Evolutionary conservation across 1,140 invertebrate genomes (phyloP).

Genomic region (Phymorhynchus buccinoides): DNA sequence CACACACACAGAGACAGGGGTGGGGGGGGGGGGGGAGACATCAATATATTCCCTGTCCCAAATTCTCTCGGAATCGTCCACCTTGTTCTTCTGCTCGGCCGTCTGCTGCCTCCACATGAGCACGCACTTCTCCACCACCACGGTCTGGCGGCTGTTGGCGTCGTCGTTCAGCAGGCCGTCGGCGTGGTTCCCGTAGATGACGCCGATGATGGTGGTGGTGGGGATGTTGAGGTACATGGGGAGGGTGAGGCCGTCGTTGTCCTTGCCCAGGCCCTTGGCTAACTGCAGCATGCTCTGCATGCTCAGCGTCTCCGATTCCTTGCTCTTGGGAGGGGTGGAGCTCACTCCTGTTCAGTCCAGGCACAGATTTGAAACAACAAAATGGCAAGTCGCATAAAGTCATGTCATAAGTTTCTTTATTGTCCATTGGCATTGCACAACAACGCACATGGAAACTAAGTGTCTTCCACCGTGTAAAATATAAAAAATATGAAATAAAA

Average conservation of each 20-base stretch:
- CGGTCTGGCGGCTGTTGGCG: slow-evolving; percentile 14
- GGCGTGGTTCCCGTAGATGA: slow-evolving; percentile 25
- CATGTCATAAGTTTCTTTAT: background rate
- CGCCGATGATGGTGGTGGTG: slow-evolving; percentile 45
- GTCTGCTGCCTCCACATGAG: slow-evolving; percentile 47
- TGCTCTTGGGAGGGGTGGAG: slow-evolving; percentile 22
- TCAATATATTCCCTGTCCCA: too few species aligned
- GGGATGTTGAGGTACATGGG: slow-evolving; percentile 51
- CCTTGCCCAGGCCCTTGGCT: slow-evolving; percentile 42
- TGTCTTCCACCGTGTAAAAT: background rate
- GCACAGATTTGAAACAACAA: too few species aligned
- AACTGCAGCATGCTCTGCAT: slow-evolving; percentile 38
- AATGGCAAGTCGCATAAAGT: background rate
- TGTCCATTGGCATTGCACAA: background rate
- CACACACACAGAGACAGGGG: too few species aligned
- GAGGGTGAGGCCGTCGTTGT: slow-evolving; percentile 37
- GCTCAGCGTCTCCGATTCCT: slow-evolving; percentile 43
- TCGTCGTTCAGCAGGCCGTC: slow-evolving; percentile 19
- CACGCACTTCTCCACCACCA: slow-evolving; percentile 45
- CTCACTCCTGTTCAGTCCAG: background rate
- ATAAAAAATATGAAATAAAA: background rate
- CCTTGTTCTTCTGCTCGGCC: slow-evolving; percentile 40
- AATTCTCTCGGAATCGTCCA: too few species aligned
- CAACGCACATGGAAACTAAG: background rate
- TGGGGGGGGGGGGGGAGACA: too few species aligned